Base-by-base conservation (phyloP, 2,113 vertebrate genomes). In the Cardinalis cardinalis region DNA sequence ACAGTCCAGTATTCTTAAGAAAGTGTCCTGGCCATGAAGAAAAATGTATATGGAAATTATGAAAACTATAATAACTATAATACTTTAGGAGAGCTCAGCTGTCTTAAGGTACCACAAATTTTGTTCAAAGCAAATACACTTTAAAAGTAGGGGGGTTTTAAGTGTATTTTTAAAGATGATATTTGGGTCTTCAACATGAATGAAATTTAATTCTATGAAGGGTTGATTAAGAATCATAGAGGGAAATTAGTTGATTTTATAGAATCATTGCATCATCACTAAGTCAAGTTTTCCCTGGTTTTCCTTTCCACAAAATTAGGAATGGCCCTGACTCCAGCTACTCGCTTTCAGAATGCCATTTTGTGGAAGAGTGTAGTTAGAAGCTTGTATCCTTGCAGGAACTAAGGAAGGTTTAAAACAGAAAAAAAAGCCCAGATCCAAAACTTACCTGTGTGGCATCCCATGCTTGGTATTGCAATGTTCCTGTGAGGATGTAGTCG, bases 381-480 rank as follows among this genome's bases (percentile, higher is more conserved):
- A 74, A 68, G 41, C 10, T 61, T 87, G 24, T 76, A 32, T 69
- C 28, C 32, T 32, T 72, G 18, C 21, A 46, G 14, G 26, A 73
- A 7, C 20, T 53, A 24, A 29, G 24, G 55, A 28, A 53, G 70
- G 31, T n/a, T 58, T 40, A 14, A 59, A 63, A 49, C 40, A 43
- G 21, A 13, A 46, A 49, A 41, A 56, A 41, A 14, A 1, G n/a
- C 31, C 18, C 15, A 28, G 76, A 13, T 4, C 14, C 24, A 8
- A 15, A 68, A 6, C 5, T 20, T 97, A 99, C 99, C 98, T 98
- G 95, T 43, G 98, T 84, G 93, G 98, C 97, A 48, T 99, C 95
- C 99, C 99, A 99, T 7, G 98, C 99, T 93, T 99, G 98, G 92
- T 99, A 99, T 10, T 97, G 98, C 24, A 98, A 97, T 0, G 98